Conservation (phyloP, 2,113 vertebrate genomes). For the Cyprinodon variegatus region DNA sequence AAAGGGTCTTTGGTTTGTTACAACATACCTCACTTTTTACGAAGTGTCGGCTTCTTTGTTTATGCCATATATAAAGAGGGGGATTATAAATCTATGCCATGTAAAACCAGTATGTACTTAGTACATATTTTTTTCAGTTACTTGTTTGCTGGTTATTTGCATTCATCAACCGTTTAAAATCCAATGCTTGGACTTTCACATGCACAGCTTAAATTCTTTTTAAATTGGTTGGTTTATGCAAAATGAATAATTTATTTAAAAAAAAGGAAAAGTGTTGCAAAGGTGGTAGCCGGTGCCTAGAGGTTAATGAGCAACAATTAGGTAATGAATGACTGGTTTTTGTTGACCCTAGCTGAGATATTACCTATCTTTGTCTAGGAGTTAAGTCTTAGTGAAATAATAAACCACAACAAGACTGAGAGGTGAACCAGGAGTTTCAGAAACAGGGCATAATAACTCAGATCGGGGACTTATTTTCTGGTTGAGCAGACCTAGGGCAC, state of each 20-base stretch:
- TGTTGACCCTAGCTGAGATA: constrained; percentile 20
- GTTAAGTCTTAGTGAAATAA: constrained; percentile 42
- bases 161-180: neutral
- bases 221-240: neutral
- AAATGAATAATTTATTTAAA: neutral
- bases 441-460: constrained; percentile 52
- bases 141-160: too few species aligned
- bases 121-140: neutral
- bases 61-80: neutral
- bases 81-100: neutral
- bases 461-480: constrained; percentile 59
- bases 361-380: constrained; percentile 10
- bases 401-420: constrained; percentile 18
- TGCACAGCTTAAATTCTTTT: neutral
- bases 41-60: neutral
- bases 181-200: neutral
- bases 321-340: constrained; percentile 56
- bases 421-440: constrained; percentile 24
- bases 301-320: constrained; percentile 68
- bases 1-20: too few species aligned
- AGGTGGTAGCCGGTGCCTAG: constrained; percentile 30
- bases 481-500: constrained; percentile 41
- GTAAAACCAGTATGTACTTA: neutral
- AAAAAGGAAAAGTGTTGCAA: constrained; percentile 15
- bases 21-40: neutral